Base-by-base conservation (phyloP, 30 jellyfish, hydroid and myxozoan species). In the Catostylus mosaicus region DNA sequence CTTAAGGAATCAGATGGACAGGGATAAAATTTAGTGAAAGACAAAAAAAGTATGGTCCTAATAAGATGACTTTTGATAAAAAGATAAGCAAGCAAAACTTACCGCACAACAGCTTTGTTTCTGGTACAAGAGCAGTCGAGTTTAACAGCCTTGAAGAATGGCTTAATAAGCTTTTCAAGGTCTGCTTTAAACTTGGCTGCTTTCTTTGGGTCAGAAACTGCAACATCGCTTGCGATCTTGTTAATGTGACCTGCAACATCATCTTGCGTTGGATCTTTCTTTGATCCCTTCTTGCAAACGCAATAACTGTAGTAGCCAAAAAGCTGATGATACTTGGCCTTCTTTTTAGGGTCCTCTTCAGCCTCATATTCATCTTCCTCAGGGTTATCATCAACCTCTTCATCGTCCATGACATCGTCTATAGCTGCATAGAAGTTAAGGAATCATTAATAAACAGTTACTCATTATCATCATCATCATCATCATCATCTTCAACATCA, bases 81-180 rank as follows among this genome's bases (percentile, higher is more conserved):
- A n/a, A 48, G 3, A 3, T 48, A 6, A 48, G 24, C 1, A 27
- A 23, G 23, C 1, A 59, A 23, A 18, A 3, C 19, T 23, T 59
- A 59, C 71, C 71, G 20, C 40, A 59, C 71, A 23, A 59, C 71
- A 8, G 71, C 38, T 26, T 27, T 59, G 71, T 59, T 59, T 19
- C 9, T 23, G 9, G 71, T 59, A 23, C 71, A 59, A 38, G 9
- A n/a, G 26, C 71, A 59, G 18, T 37, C 3, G 3, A 59, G 71
- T 1, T 59, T 23, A 23, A n/a, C 38, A 23, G 37, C 38, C 20
- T 37, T 6, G 38, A 59, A 59, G 19, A 7, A 59, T 8, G 71
- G 71, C 26, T 6, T 3, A 3, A 59, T 26, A 5, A 59, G 19
- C 19, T 59, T 59, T 23, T 27, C 23, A 19, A 59, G 26, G 43